These are phyloP conservation scores for Phyllotreta cruciferae DNA, from an alignment of 2,888 invertebrate genomes.

Conservation along the genomic window DNA sequence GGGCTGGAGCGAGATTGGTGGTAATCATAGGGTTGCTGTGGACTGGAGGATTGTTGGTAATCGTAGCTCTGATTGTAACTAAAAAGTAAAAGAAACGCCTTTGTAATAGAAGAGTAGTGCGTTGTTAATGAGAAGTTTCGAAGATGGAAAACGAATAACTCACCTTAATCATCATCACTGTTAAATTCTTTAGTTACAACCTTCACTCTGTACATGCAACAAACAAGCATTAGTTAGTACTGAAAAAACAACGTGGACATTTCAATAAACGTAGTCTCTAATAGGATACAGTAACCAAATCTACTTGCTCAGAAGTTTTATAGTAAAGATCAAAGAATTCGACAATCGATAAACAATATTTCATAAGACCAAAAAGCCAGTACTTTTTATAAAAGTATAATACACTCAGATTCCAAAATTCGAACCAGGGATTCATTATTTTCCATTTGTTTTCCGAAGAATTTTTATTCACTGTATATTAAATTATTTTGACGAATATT, in stretches of 20 bases:
- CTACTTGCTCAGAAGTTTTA: background rate
- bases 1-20: conserved; percentile 44
- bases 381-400: too few relatives aligned
- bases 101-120: background rate
- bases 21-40: conserved; percentile 46
- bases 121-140: background rate
- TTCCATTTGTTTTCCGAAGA: too few relatives aligned
- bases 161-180: conserved; percentile 35
- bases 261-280: conserved; percentile 5
- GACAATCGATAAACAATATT: too few relatives aligned
- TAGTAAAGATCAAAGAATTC: too few relatives aligned
- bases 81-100: conserved; percentile 16
- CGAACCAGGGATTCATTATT: too few relatives aligned
- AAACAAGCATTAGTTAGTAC: conserved; percentile 47
- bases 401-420: too few relatives aligned
- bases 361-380: too few relatives aligned
- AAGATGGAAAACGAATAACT: conserved; percentile 25
- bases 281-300: conserved; percentile 8
- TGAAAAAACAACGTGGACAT: conserved; percentile 25
- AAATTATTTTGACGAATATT: too few relatives aligned
- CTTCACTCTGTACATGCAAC: conserved; percentile 51
- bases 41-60: conserved; percentile 43
- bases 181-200: conserved; percentile 41
- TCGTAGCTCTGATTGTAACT: conserved; percentile 46
- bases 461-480: too few relatives aligned